Evolutionary conservation across 1,140 invertebrate genomes (phyloP).

Genomic region (Heliconius congener): DNA sequence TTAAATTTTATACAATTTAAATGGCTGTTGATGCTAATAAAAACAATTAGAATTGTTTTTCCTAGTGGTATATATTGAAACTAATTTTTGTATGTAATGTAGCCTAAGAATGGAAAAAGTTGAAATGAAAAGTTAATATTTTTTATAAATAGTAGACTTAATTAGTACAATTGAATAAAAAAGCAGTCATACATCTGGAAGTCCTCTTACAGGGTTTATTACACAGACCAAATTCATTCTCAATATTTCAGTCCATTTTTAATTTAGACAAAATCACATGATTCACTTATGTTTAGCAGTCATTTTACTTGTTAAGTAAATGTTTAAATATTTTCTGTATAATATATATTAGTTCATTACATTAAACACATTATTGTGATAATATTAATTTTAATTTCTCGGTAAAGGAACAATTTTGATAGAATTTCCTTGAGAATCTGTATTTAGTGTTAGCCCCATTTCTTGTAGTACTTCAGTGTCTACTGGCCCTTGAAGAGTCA

Average conservation of each 20-base stretch:
- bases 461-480: slow-evolving; percentile 79
- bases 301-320: slow-evolving; percentile 3
- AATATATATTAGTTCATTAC: neutral
- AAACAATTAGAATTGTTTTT: neutral
- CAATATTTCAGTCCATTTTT: neutral
- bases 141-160: neutral
- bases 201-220: neutral
- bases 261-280: neutral
- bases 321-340: neutral
- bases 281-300: neutral
- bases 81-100: too few relatives aligned
- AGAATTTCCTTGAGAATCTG: slow-evolving; percentile 69
- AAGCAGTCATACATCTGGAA: slow-evolving; percentile 6
- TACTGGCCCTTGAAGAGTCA: slow-evolving; percentile 83
- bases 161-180: slow-evolving; percentile 11
- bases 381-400: slow-evolving; percentile 32
- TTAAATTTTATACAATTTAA: neutral
- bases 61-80: neutral
- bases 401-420: slow-evolving; percentile 70
- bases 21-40: neutral
- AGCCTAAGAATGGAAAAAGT: neutral
- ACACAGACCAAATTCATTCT: neutral
- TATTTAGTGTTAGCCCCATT: slow-evolving; percentile 76
- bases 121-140: neutral
- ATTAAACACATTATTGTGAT: neutral